A percentile compares a stretch with the other conserved stretches of the same genome.
Conservation (phyloP, 2,888 invertebrate genomes). For the Scelioninae gen. 1 region DNA sequence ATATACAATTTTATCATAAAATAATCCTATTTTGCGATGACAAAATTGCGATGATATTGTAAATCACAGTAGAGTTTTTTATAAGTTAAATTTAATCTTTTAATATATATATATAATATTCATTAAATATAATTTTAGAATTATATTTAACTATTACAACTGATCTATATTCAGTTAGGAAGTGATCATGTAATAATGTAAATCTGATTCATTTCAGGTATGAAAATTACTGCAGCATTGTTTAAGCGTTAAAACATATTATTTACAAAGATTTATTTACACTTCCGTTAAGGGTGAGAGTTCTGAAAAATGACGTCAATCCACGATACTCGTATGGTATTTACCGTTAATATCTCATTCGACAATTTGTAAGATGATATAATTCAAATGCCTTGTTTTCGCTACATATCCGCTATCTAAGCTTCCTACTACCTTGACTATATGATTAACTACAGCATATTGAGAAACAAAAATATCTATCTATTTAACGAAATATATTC, state of each 20-base stretch:
- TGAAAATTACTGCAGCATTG: too few species aligned
- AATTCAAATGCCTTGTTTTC: conserved; percentile 30
- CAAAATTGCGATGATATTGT: too few species aligned
- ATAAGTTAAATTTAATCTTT: too few species aligned
- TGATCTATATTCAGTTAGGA: too few species aligned
- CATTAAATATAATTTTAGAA: too few species aligned
- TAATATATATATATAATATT: too few species aligned
- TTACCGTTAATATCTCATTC: conserved; percentile 47
- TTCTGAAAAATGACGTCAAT: conserved; percentile 38
- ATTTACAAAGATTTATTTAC: conserved; percentile 35
- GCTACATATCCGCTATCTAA: conserved; percentile 41
- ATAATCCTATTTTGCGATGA: too few species aligned
- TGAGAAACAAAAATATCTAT: conserved; percentile 29
- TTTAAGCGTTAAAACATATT: conserved; percentile 38
- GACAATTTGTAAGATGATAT: conserved; percentile 41
- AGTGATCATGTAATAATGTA: too few species aligned
- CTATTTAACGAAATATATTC: conserved; percentile 20
- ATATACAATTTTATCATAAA: too few species aligned
- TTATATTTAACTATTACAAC: too few species aligned
- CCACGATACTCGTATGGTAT: conserved; percentile 28
- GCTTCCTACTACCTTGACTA: conserved; percentile 48
- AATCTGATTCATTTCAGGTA: too few species aligned
- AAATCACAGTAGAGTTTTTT: too few species aligned
- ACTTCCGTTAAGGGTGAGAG: conserved; percentile 48
- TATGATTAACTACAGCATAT: conserved; percentile 39